Evolutionary conservation across 2,888 invertebrate genomes (phyloP), one percentile per base, ranked within the genome.

Genomic region (Parapristionchus giblindavisi): DNA sequence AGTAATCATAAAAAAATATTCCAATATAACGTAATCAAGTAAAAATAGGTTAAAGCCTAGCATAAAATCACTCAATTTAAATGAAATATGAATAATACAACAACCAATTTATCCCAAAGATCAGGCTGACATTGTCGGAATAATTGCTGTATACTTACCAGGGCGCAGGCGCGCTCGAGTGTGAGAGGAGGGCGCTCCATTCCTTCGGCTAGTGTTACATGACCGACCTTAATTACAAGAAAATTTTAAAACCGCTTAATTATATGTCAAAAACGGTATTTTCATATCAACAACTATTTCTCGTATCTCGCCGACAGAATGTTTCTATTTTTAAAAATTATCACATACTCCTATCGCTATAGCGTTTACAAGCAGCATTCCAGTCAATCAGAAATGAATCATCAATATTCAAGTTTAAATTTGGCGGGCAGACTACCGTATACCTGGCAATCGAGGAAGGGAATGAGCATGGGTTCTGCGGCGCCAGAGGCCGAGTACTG

Each of bases 371-470:
- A 14, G 8, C 43, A 43, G 17, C 17, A 8, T 14, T 43, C 43
- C 17, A 56, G 56, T 56, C 11, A 14, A 17, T 56, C 6, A 56
- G 11, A 6, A 6, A 43, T 21, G 54, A 8, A 43, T 8, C 8
- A 17, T 43, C 43, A 43, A 43, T n/a, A 27, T 27, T 56, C 21
- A n/a, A 52, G 5, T 17, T 52, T 17, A 52, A 52, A 52, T 52
- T 4, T 24, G n/a, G 4, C 43, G 24, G 38, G 34, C 3, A 58
- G 56, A n/a, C 14, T 34, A 58, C n/a, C 61, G 29, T 27, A 11
- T 87, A 92, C 92, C 91, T 97, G 96, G 89, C 95, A 97, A 89
- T 99, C 99, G 56, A 99, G 91, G 32, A 99, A 91, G 0, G 99
- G 97, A 88, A 97, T 96, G 79, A 99, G 90, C 85, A 97, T 89